These are phyloP conservation scores for Carcina quercana DNA, from an alignment of 2,888 invertebrate genomes.

Conservation along the genomic window DNA sequence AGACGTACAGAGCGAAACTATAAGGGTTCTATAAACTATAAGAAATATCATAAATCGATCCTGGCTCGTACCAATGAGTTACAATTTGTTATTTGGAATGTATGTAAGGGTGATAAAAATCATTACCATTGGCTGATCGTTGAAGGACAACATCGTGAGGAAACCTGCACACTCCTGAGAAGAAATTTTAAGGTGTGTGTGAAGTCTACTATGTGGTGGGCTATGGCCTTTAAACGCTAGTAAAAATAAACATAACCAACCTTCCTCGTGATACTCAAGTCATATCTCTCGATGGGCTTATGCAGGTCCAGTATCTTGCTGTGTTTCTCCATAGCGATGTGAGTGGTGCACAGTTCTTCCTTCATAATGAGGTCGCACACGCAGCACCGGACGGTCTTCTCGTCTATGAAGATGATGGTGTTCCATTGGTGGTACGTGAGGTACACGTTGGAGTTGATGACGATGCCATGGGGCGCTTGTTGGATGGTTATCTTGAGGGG, in stretches of 20 bases:
- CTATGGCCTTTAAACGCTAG: too few species aligned
- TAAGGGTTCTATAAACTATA: too few species aligned
- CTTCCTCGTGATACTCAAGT: conserved; percentile 29
- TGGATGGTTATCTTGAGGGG: conserved; percentile 3
- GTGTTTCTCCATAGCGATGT: conserved; percentile 16
- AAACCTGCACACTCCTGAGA: too few species aligned
- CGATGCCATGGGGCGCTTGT: conserved; percentile 15
- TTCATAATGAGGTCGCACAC: conserved; percentile 14
- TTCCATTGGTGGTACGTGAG: conserved; percentile 19
- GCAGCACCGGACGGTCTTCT: conserved; percentile 11
- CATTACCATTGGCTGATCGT: too few species aligned
- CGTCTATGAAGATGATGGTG: conserved; percentile 15
- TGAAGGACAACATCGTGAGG: too few species aligned
- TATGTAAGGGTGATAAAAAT: too few species aligned
- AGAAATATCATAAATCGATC: too few species aligned
- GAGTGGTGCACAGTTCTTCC: conserved; percentile 3
- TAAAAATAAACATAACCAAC: conserved; percentile 18
- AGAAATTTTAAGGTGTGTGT: too few species aligned
- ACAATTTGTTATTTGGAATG: too few species aligned
- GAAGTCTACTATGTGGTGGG: too few species aligned
- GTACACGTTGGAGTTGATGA: conserved; percentile 22
- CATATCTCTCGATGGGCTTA: conserved; percentile 23
- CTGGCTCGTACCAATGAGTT: too few species aligned
- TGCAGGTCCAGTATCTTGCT: conserved; percentile 10
- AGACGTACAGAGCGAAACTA: too few species aligned